Evolutionary conservation across 2,113 vertebrate genomes (phyloP), one percentile per base, ranked within the genome.

Genomic region (Aldabrachelys gigantea): DNA sequence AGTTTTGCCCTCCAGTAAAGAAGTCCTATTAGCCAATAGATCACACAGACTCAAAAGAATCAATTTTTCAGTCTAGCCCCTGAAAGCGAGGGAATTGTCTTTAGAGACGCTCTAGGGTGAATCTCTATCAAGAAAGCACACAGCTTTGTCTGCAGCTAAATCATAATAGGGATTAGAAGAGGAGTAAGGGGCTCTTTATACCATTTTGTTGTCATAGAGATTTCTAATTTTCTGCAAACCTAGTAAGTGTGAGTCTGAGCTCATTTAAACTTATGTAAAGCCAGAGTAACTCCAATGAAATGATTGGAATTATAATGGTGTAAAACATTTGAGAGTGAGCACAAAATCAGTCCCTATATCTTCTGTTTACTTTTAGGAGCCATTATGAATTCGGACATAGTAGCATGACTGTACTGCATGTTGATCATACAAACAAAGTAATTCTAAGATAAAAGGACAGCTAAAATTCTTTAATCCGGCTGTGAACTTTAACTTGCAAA

Each of bases 271-370:
- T 29, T 85, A 21, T 1, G n/a, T 84, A 90, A 88, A 85, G 75
- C 35, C n/a, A 82, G 4, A 0, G 0, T 82, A 41, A 85, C 79
- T 84, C 80, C 54, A 88, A 3, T 13, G 1, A 78, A 79, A 16
- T 11, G 5, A 79, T 6, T 35, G 38, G 57, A 94, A 65, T 7
- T 84, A 65, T 3, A 82, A 69, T 69, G 19, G 8, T 0, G 0
- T 17, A 89, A 81, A 92, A 49, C 4, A 22, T 8, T 41, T 69
- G 2, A 59, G 31, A 88, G 80, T 17, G 41, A 53, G 89, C 80
- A 88, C 13, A 94, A 14, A 80, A 85, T 3, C 19, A 85, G 14
- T 59, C 11, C 49, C 16, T 0, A 38, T 62, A 17, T 24, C 85
- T 6, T 69, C 78, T 31, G 29, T 9, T 81, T 47, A 82, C 13